These are phyloP conservation scores for Drosophila oshimai DNA, from an alignment of 1,140 invertebrate genomes.

Conservation along the genomic window DNA sequence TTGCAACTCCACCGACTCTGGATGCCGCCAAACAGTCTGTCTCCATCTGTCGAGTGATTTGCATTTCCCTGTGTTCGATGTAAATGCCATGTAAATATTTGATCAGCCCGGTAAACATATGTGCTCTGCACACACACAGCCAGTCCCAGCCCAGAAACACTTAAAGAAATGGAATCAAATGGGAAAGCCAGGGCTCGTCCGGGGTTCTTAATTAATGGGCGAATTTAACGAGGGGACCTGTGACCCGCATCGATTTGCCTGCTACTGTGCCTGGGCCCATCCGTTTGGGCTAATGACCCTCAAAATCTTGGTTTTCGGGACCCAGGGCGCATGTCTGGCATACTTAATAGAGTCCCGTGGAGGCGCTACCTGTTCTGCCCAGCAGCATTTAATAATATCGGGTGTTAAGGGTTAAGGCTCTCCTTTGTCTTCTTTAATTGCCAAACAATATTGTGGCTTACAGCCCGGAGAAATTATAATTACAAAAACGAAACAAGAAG, in stretches of 20 bases:
- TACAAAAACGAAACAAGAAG: conserved; percentile 24
- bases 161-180: conserved; percentile 4
- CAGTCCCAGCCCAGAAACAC: conserved; percentile 16
- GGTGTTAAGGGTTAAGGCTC: conserved; percentile 16
- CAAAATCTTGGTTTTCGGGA: conserved; percentile 25
- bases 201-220: conserved; percentile 49
- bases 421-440: conserved; percentile 27
- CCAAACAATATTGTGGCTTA: conserved; percentile 27
- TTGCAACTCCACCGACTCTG: conserved; percentile 15
- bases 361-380: conserved; percentile 40
- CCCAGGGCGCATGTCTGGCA: conserved; percentile 42
- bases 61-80: conserved; percentile 53
- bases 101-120: conserved; percentile 24
- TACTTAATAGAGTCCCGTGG: conserved; percentile 26
- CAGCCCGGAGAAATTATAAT: conserved; percentile 56
- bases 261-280: conserved; percentile 52
- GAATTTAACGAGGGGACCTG: conserved; percentile 25
- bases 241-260: conserved; percentile 5
- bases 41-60: conserved; percentile 39
- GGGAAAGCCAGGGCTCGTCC: background rate
- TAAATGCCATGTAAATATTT: conserved; percentile 67
- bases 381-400: conserved; percentile 2
- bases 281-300: conserved; percentile 54
- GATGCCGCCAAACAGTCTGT: conserved; percentile 52
- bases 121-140: conserved; percentile 9